Base-by-base conservation (phyloP, 2,888 invertebrate genomes). In the Calliopum simillimum region DNA sequence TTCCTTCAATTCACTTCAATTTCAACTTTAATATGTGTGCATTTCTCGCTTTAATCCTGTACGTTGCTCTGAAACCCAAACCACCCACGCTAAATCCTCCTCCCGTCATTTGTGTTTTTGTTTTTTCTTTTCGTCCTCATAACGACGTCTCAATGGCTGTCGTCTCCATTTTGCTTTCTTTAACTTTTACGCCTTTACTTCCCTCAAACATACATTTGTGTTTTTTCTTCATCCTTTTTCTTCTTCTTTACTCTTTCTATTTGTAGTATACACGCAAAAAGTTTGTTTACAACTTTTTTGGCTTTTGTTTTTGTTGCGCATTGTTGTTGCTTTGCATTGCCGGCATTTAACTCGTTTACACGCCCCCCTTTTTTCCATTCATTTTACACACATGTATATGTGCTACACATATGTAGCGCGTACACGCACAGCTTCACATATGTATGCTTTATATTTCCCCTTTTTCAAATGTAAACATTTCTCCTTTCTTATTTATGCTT, bases 91-190 rank as follows among this genome's bases (percentile, higher is more conserved):
- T 19, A 19, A 16, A 53, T 21, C 53, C 19, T 53, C 33, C 56
- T 8, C 16, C 16, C 11, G 11, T 21, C 53, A 19, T 51, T n/a
- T 33, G 33, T 33, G 4, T 4, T 33, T 33, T 33, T 33, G 5
- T 33, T 33, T 33, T 0, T 33, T 6, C 2, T 33, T 33, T 33
- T 33, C 12, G 21, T 56, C 56, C 21, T 44, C 53, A 78, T 78
- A 75, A 78, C 77, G 80, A 78, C 79, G 79, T 80, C 79, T 79
- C 76, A 76, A 79, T 79, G 79, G 77, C 76, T 75, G 75, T 74
- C 70, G 71, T 74, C 74, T 71, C 71, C 70, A 71, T 75, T 73
- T 56, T 72, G 46, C 23, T 67, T 61, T 55, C 19, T 63, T 71
- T 63, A 8, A 6, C 33, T 33, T 59, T 46, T 43, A 41, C 51